Evolutionary conservation across 2,113 vertebrate genomes (phyloP).

Genomic region (Pungitius pungitius): DNA sequence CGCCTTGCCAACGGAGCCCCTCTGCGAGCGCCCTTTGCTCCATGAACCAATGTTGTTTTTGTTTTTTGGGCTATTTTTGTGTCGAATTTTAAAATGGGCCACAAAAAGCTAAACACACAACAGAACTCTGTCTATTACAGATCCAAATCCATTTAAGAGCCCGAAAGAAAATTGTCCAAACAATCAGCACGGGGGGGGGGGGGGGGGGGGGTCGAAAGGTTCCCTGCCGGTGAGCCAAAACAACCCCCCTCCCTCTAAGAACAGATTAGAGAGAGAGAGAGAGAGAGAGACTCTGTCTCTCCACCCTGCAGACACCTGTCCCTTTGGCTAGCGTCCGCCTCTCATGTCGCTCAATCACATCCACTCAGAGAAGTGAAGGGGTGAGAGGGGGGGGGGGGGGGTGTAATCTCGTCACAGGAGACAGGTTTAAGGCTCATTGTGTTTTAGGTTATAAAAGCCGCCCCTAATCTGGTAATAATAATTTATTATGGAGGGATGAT

Average conservation of each 20-base stretch:
- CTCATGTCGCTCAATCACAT: constrained; percentile 47
- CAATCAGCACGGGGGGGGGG: constrained; percentile 61
- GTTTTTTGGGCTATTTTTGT: too few species aligned
- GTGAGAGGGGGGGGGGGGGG: not conserved
- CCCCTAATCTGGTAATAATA: constrained; percentile 68
- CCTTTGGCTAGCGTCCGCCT: constrained; percentile 24
- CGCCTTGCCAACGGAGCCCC: too few species aligned
- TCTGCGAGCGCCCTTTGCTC: not conserved
- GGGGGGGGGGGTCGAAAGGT: too few species aligned
- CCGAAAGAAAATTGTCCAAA: constrained; percentile 52
- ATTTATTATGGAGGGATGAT: constrained; percentile 45
- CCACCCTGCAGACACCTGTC: constrained; percentile 51
- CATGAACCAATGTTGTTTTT: not conserved
- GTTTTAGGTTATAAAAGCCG: constrained; percentile 53
- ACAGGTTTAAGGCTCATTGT: constrained; percentile 56
- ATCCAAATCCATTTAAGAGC: constrained; percentile 65
- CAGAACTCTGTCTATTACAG: constrained; percentile 22
- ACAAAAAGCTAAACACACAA: not conserved
- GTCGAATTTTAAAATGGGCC: not conserved
- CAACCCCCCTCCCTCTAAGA: constrained; percentile 11
- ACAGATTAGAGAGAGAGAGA: constrained; percentile 56
- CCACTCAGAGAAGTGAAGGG: not conserved
- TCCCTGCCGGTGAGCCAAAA: constrained; percentile 24
- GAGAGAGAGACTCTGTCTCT: constrained; percentile 15
- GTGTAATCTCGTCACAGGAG: constrained; percentile 61